phyloP scores from a whole-genome alignment of 2,888 invertebrate genomes.

The Teinopalpus imperialis region DNA sequence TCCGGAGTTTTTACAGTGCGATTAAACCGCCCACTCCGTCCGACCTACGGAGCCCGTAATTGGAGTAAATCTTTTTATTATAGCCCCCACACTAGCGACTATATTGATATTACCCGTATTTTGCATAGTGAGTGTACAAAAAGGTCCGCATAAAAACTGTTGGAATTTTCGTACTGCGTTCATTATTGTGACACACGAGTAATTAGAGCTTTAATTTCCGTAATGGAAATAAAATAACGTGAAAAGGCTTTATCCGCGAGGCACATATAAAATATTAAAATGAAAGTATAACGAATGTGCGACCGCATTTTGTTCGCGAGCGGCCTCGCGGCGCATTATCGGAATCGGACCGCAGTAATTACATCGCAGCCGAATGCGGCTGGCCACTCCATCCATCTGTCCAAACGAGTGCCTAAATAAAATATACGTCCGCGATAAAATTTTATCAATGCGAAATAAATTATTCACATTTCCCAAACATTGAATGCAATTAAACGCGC shows the following conservation, averaged over 20 bases:
- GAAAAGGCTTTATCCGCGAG: conserved; percentile 65
- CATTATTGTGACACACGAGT: conserved; percentile 15
- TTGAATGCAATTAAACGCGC: conserved; percentile 48
- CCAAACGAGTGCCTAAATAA: conserved; percentile 65
- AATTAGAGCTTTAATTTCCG: conserved; percentile 22
- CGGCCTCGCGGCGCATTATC: conserved; percentile 74
- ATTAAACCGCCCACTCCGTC: conserved; percentile 60
- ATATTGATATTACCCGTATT: conserved; percentile 31
- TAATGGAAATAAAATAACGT: conserved; percentile 53
- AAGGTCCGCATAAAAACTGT: conserved; percentile 10
- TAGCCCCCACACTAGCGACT: conserved; percentile 37
- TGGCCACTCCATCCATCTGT: conserved; percentile 64
- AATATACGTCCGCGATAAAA: conserved; percentile 58
- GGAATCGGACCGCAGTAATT: conserved; percentile 78
- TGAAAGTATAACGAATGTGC: conserved; percentile 67
- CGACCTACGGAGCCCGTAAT: conserved; percentile 62
- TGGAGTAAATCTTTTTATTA: conserved; percentile 71
- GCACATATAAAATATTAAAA: conserved; percentile 73
- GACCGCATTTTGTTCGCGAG: conserved; percentile 67
- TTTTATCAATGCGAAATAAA: conserved; percentile 61
- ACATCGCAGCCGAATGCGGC: conserved; percentile 70
- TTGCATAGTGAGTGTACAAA: conserved; percentile 18
- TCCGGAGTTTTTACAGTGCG: conserved; percentile 70
- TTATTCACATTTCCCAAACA: conserved; percentile 50
- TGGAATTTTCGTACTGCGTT: neutral